These are phyloP conservation scores for Ferrisia virgata DNA, from an alignment of 2,888 invertebrate species.

Conservation along the genomic window DNA sequence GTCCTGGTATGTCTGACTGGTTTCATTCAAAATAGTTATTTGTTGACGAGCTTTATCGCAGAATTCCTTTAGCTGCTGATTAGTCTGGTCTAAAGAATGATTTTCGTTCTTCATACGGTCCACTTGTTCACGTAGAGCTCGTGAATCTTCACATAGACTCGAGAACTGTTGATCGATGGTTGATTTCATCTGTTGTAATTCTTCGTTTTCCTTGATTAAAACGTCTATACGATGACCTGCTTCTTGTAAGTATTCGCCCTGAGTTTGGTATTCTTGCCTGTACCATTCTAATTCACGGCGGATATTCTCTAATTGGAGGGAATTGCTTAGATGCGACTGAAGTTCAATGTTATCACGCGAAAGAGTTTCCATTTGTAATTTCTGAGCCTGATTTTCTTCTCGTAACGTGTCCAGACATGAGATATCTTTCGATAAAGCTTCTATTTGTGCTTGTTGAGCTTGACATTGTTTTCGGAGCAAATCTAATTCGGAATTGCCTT, in stretches of 20 bases:
- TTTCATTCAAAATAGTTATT: neutral
- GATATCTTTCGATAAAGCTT: neutral
- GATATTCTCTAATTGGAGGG: neutral
- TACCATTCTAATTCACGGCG: neutral
- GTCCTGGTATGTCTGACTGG: neutral
- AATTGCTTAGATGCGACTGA: neutral
- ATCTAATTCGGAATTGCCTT: neutral
- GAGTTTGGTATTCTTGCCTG: neutral
- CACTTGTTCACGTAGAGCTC: neutral
- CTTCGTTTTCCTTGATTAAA: neutral
- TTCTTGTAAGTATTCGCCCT: neutral
- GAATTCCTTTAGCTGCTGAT: neutral
- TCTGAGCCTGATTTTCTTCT: neutral
- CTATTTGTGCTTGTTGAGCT: neutral
- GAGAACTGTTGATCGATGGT: neutral
- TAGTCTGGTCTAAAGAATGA: neutral
- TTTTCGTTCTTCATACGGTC: neutral
- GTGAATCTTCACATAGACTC: neutral
- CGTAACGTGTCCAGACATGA: neutral
- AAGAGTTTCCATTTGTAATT: neutral
- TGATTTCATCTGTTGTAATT: neutral
- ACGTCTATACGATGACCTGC: neutral
- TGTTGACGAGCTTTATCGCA: neutral
- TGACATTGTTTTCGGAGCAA: neutral
- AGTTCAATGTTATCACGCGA: neutral